phyloP scores from a whole-genome alignment of 2,113 vertebrate genomes.

The Oxyura jamaicensis region DNA sequence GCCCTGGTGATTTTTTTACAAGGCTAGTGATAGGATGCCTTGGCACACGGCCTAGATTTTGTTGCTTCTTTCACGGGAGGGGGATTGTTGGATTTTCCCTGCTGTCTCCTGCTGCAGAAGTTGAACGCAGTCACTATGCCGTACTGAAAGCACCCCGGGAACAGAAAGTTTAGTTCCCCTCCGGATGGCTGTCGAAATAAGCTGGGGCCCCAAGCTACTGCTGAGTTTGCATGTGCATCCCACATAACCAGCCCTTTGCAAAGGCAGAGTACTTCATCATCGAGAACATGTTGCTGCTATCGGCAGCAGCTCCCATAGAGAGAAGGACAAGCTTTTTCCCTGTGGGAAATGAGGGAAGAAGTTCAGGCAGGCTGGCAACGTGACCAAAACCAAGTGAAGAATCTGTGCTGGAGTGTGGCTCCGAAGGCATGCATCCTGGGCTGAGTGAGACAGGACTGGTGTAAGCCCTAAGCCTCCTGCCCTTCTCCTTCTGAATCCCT shows the following conservation, averaged over 20 bases:
- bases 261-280: not conserved
- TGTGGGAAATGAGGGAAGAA: not conserved
- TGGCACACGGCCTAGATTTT: conserved; percentile 22
- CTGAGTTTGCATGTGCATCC: not conserved
- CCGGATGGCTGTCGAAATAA: not conserved
- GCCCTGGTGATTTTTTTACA: conserved; percentile 50
- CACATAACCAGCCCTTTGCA: not conserved
- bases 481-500: not conserved
- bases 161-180: not conserved
- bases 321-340: not conserved
- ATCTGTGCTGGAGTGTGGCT: not conserved
- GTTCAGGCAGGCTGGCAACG: accelerated
- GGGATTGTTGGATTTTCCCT: not conserved
- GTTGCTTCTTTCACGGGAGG: not conserved
- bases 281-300: not conserved
- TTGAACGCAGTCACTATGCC: not conserved
- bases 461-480: not conserved
- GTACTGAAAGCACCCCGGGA: not conserved
- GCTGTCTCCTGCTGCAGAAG: not conserved
- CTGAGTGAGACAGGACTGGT: not conserved
- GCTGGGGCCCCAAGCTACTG: not conserved
- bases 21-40: conserved; percentile 33
- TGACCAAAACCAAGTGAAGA: not conserved
- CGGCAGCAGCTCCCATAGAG: not conserved
- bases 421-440: not conserved